These are phyloP conservation scores for Drosophila testacea DNA, from an alignment of 2,888 invertebrate species.

Conservation along the genomic window DNA sequence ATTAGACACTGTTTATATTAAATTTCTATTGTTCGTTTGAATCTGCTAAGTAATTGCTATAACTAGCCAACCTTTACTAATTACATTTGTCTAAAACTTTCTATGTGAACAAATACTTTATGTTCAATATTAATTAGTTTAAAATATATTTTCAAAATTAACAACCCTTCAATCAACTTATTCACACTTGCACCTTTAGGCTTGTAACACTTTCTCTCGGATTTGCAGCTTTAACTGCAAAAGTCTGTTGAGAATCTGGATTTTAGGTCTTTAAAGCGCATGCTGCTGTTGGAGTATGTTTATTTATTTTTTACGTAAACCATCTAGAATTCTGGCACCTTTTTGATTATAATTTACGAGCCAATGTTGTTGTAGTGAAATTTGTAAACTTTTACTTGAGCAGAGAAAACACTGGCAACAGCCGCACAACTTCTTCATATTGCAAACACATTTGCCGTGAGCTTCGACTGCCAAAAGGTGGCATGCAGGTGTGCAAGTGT, in stretches of 20 bases:
- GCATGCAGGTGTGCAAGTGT: conserved; percentile 28
- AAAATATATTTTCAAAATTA: too few relatives aligned
- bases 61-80: too few relatives aligned
- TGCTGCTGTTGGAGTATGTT: conserved; percentile 43
- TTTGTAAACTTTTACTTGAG: conserved; percentile 67
- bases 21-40: too few relatives aligned
- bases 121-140: too few relatives aligned
- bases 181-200: background rate
- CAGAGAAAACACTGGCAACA: conserved; percentile 31
- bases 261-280: conserved; percentile 60
- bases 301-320: conserved; percentile 58
- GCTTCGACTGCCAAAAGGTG: conserved; percentile 67
- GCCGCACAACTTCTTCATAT: conserved; percentile 76
- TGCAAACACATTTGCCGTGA: conserved; percentile 76
- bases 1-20: background rate
- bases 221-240: conserved; percentile 5
- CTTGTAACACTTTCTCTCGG: conserved; percentile 3
- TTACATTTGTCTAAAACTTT: too few relatives aligned
- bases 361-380: conserved; percentile 72
- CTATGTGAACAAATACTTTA: too few relatives aligned
- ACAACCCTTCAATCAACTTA: background rate
- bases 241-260: background rate
- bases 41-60: too few relatives aligned
- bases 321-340: conserved; percentile 71
- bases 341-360: conserved; percentile 80